Base-by-base conservation (phyloP, 2,888 invertebrate genomes). In the Furcula furcula region DNA sequence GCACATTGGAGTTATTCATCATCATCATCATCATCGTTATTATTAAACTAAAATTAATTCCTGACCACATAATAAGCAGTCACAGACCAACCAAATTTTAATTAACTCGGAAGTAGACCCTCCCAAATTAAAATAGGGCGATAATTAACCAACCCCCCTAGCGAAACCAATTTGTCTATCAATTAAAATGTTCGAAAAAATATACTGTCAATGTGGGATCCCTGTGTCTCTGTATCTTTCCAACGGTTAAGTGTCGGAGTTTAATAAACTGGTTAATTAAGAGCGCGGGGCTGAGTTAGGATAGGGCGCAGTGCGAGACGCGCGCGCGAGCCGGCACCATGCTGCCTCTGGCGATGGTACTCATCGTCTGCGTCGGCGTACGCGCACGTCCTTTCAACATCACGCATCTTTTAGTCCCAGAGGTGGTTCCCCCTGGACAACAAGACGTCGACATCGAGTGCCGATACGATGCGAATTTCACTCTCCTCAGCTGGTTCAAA, bases 191-290 rank as follows among this genome's bases (percentile, higher is more conserved):
- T 35, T 51, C 47, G 53, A 69, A 73, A 70, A 69, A 71, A 72
- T n/a, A 67, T 55, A 51, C 52, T 65, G 58, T 75, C 61, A 58
- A 63, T 55, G 55, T 62, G 75, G 76, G 76, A 74, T 65, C 65
- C 61, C 46, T 65, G 57, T 41, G 61, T 65, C 67, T 59, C 46
- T 65, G 55, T 40, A 62, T 65, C 67, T 59, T 55, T 65, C 64
- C 66, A 63, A 73, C 80, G 72, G 76, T 81, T 80, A 77, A 87
- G 85, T 86, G 85, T 83, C 68, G 68, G 76, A 76, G 86, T 75
- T 86, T 86, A 88, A 79, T 85, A 82, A 86, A 85, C 85, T 76
- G 82, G 72, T 79, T 86, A 87, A 88, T 88, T 87, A 84, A 85
- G 81, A 72, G 58, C 63, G 74, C 65, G 65, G 67, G 58, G 63